These are phyloP conservation scores for Caranx melampygus DNA, from an alignment of 2,113 vertebrate genomes.

Conservation along the genomic window DNA sequence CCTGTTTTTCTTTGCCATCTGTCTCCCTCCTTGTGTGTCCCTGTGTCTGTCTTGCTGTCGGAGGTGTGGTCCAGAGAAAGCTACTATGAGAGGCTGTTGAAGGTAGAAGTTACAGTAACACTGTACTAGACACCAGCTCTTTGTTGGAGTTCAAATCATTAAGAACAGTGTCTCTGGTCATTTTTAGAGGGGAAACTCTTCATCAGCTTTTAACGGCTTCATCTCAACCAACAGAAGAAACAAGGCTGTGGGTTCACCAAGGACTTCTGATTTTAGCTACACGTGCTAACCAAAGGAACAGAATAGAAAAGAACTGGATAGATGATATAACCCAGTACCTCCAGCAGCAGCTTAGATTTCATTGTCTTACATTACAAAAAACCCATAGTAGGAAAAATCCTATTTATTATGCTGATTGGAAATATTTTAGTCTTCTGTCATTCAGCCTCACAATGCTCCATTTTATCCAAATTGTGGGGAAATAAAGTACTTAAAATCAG, in stretches of 20 bases:
- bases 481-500: conserved; percentile 34
- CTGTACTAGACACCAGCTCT: conserved; percentile 41
- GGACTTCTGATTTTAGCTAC: conserved; percentile 64
- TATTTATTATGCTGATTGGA: conserved; percentile 1
- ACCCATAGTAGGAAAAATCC: not conserved
- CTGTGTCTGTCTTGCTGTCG: conserved; percentile 75
- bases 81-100: conserved; percentile 82
- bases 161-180: conserved; percentile 15
- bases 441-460: not conserved
- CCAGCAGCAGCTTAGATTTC: not conserved
- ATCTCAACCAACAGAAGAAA: conserved; percentile 48
- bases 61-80: conserved; percentile 82
- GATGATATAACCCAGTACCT: not conserved
- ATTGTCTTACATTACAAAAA: not conserved
- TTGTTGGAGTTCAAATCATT: conserved; percentile 38
- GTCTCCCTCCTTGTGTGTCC: conserved; percentile 60
- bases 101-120: conserved; percentile 77
- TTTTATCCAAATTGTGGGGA: not conserved
- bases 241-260: conserved; percentile 65
- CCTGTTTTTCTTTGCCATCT: conserved; percentile 51
- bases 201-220: conserved; percentile 46
- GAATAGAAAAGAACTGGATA: not conserved
- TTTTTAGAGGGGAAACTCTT: conserved; percentile 31
- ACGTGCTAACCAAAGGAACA: not conserved
- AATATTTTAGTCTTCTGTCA: not conserved